These are phyloP conservation scores for Sebastes steindachneri DNA, from an alignment of 2,797 vertebrate genomes.

Conservation along the genomic window DNA sequence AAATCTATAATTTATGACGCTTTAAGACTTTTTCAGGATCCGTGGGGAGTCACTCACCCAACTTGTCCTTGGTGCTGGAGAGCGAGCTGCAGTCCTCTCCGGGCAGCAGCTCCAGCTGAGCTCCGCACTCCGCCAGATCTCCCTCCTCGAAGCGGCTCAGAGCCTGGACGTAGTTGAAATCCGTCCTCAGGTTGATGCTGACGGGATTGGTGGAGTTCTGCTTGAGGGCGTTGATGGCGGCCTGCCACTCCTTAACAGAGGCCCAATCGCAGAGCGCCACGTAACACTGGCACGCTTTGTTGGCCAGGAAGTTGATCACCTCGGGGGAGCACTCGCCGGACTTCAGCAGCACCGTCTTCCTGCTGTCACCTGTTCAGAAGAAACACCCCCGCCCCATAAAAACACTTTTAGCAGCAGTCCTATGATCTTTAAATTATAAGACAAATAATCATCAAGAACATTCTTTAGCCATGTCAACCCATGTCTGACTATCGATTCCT, in stretches of 20 bases:
- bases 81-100: conserved; percentile 94
- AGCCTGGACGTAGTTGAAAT: conserved; percentile 97
- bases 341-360: conserved; percentile 94
- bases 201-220: conserved; percentile 87
- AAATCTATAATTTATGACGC: too few relatives aligned
- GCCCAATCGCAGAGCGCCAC: conserved; percentile 94
- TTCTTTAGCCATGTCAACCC: too few relatives aligned
- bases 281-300: conserved; percentile 96
- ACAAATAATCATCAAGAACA: too few relatives aligned
- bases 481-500: too few relatives aligned
- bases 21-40: background rate
- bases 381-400: too few relatives aligned
- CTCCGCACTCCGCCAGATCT: conserved; percentile 89
- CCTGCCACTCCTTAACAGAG: conserved; percentile 96
- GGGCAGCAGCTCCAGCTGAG: conserved; percentile 93
- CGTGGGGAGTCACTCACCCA: conserved; percentile 81
- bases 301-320: conserved; percentile 94
- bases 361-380: conserved; percentile 85
- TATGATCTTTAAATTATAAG: too few relatives aligned
- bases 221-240: conserved; percentile 88
- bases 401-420: too few relatives aligned
- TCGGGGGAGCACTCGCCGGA: conserved; percentile 92
- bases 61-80: conserved; percentile 92
- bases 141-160: conserved; percentile 94
- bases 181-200: conserved; percentile 89